Evolutionary conservation across 2,797 vertebrate genomes (phyloP).

Genomic region (Acipenser oxyrinchus): DNA sequence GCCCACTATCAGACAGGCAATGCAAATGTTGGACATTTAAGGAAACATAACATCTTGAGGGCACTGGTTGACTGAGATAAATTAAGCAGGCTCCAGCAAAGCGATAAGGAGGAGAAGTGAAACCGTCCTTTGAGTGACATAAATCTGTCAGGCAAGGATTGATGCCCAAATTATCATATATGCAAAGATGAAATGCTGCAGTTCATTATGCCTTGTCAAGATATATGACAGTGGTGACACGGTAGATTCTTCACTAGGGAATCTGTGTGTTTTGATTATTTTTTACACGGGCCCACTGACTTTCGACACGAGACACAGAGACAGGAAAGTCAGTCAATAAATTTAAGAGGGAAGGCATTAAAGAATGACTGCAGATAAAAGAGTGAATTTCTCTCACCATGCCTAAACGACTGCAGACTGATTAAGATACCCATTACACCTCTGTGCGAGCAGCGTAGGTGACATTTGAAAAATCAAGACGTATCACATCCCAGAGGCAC

Average conservation of each 20-base stretch:
- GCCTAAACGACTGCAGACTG: constrained; percentile 87
- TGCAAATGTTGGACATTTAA: constrained; percentile 95
- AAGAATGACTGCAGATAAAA: constrained; percentile 82
- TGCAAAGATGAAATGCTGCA: constrained; percentile 95
- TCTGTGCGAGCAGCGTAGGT: constrained; percentile 84
- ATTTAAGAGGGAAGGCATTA: constrained; percentile 89
- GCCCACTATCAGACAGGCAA: constrained; percentile 68
- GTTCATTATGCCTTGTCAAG: constrained; percentile 87
- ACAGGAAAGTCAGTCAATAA: constrained; percentile 82
- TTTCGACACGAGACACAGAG: constrained; percentile 79
- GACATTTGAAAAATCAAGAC: constrained; percentile 97
- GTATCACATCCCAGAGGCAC: constrained; percentile 84
- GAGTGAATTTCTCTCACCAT: constrained; percentile 76
- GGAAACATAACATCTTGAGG: constrained; percentile 91
- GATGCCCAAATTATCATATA: constrained; percentile 99
- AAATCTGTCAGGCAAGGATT: constrained; percentile 96
- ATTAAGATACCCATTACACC: constrained; percentile 89
- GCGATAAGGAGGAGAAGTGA: constrained; percentile 98
- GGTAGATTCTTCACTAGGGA: constrained; percentile 88
- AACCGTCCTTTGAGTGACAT: constrained; percentile 98
- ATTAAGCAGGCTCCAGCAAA: constrained; percentile 99
- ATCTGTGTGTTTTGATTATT: constrained; percentile 91
- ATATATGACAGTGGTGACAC: constrained; percentile 88
- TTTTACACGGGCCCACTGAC: constrained; percentile 80
- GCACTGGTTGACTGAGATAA: constrained; percentile 92